Conservation (phyloP, 2,888 invertebrate species). For the Metellina segmentata region DNA sequence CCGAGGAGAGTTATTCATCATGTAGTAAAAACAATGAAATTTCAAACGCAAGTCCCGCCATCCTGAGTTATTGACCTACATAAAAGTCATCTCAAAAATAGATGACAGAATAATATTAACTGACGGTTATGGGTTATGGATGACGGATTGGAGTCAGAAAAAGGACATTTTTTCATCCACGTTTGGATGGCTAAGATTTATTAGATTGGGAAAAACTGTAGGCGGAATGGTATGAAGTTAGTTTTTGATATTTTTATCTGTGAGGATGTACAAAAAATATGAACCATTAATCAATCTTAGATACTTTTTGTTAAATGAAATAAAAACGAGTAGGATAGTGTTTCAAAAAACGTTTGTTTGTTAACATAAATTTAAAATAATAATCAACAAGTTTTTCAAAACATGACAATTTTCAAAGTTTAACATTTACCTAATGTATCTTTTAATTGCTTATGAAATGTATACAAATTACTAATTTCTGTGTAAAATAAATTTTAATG, state of each 20-base stretch:
- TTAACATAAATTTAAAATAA: too few relatives aligned
- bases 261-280: background rate
- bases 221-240: slow-evolving; percentile 2
- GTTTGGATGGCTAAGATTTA: slow-evolving; percentile 52
- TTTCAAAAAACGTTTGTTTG: background rate
- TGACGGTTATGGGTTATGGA: slow-evolving; percentile 57
- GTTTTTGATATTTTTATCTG: slow-evolving; percentile 19
- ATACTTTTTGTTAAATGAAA: background rate
- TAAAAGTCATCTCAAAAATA: slow-evolving; percentile 68
- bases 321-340: background rate
- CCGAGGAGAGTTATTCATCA: slow-evolving; percentile 52
- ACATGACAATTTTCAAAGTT: too few relatives aligned
- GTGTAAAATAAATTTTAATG: too few relatives aligned
- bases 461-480: too few relatives aligned
- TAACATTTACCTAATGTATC: too few relatives aligned
- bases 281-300: background rate
- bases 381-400: too few relatives aligned
- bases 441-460: too few relatives aligned
- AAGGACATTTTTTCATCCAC: slow-evolving; percentile 14
- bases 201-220: slow-evolving; percentile 36
- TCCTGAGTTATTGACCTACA: slow-evolving; percentile 71
- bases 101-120: slow-evolving; percentile 72
- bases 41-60: slow-evolving; percentile 12
- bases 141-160: slow-evolving; percentile 53
- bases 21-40: slow-evolving; percentile 66